phyloP scores from a whole-genome alignment of 2,888 invertebrate species.

The Ctenicera cuprea region DNA sequence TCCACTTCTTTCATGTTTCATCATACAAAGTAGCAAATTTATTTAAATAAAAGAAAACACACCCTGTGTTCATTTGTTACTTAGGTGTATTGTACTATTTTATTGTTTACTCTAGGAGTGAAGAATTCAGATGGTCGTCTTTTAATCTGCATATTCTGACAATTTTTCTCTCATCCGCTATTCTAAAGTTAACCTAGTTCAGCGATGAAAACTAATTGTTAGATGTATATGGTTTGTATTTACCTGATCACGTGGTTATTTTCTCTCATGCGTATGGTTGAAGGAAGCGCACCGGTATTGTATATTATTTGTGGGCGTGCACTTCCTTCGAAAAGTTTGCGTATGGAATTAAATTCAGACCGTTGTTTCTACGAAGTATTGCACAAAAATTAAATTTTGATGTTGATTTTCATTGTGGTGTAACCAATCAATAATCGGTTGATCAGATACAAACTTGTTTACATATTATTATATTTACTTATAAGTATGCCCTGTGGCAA shows the following conservation, averaged over 20 bases:
- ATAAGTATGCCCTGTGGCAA: constrained; percentile 59
- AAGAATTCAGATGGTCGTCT: constrained; percentile 55
- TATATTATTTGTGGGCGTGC: constrained; percentile 2
- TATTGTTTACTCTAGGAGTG: constrained; percentile 48
- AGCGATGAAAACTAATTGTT: constrained; percentile 55
- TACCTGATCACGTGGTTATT: constrained; percentile 52
- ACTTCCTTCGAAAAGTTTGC: neutral
- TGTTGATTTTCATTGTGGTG: constrained; percentile 33
- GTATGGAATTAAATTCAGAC: constrained; percentile 9
- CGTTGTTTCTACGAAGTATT: constrained; percentile 32
- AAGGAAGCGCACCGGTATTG: constrained; percentile 9
- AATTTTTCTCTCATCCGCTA: constrained; percentile 54
- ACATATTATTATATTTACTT: constrained; percentile 57
- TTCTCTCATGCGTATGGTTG: constrained; percentile 20
- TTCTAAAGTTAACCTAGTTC: constrained; percentile 49
- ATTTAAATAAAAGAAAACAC: constrained; percentile 18
- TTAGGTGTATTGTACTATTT: constrained; percentile 42
- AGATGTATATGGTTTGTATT: constrained; percentile 56
- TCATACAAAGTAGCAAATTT: too few species aligned
- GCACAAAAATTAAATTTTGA: constrained; percentile 42
- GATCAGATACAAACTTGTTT: constrained; percentile 58
- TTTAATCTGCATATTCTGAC: constrained; percentile 56
- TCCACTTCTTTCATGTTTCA: too few species aligned
- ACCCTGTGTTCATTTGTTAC: constrained; percentile 49
- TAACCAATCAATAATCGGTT: constrained; percentile 53